Evolutionary conservation across 2,113 vertebrate genomes (phyloP).

Genomic region (Melanostigma gelatinosum): DNA sequence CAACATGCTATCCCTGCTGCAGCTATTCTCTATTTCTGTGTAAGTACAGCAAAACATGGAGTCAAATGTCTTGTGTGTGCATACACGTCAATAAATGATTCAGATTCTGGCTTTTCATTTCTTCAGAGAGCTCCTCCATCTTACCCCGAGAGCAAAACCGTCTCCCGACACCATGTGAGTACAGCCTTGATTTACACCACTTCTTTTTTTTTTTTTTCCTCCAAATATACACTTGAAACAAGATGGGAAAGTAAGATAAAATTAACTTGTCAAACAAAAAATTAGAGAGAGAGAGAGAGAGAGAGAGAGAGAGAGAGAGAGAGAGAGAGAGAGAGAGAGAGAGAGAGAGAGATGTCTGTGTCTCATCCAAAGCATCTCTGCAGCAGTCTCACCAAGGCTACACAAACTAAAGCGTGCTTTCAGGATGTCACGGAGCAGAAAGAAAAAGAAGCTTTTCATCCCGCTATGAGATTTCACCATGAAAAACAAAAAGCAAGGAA

Average conservation of each 20-base stretch:
- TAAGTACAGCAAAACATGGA: too few species aligned
- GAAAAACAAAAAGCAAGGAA: conserved; percentile 33
- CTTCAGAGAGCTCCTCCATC: conserved; percentile 29
- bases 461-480: conserved; percentile 61
- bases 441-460: conserved; percentile 63
- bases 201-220: conserved; percentile 41
- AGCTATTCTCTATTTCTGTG: too few species aligned
- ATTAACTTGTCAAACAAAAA: conserved; percentile 72
- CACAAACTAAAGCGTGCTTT: conserved; percentile 75
- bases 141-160: conserved; percentile 30
- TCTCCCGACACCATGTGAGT: conserved; percentile 7
- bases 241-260: conserved; percentile 66
- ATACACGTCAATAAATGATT: background rate
- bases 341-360: conserved; percentile 56
- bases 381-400: conserved; percentile 75
- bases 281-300: too few species aligned
- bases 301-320: too few species aligned
- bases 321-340: too few species aligned
- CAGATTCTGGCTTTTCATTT: conserved; percentile 34
- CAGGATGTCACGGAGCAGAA: conserved; percentile 69
- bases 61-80: too few species aligned
- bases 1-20: too few species aligned
- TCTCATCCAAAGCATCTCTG: conserved; percentile 62
- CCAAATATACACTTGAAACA: conserved; percentile 63
- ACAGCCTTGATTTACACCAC: conserved; percentile 55